phyloP scores from a whole-genome alignment of 1,140 invertebrate genomes.

The Panagrolaimus sp. region DNA sequence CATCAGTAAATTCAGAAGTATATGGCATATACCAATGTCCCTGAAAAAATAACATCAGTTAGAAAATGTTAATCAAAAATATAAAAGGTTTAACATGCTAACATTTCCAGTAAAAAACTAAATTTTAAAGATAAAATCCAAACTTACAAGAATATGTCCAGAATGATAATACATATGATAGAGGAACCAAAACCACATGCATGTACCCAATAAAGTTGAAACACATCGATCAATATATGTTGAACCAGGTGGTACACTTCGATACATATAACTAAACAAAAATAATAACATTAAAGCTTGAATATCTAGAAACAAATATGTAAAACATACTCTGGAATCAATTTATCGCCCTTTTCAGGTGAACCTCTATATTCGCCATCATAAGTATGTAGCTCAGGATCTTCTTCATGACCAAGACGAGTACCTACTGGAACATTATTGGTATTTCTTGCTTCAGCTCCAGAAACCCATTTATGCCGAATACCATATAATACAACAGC shows the following conservation, averaged over 20 bases:
- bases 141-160: constrained; percentile 41
- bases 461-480: constrained; percentile 22
- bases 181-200: constrained; percentile 43
- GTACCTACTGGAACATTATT: constrained; percentile 23
- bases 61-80: too few species aligned
- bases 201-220: constrained; percentile 26
- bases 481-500: not conserved
- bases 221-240: constrained; percentile 18
- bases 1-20: constrained; percentile 51
- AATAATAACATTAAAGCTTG: not conserved
- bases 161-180: constrained; percentile 53
- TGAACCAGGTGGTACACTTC: not conserved
- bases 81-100: too few species aligned
- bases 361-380: constrained; percentile 17
- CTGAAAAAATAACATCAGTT: constrained; percentile 37
- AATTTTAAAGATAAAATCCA: too few species aligned
- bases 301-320: not conserved
- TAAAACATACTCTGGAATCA: constrained; percentile 15
- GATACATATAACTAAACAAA: constrained; percentile 9
- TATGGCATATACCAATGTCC: constrained; percentile 56
- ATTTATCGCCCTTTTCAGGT: constrained; percentile 19
- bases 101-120: too few species aligned
- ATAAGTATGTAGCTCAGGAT: constrained; percentile 25
- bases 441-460: constrained; percentile 19
- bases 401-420: constrained; percentile 19